A percentile compares a stretch with the other conserved stretches of the same genome.
Evolutionary conservation across 2,113 vertebrate genomes (phyloP).

Genomic region (Numenius arquata): DNA sequence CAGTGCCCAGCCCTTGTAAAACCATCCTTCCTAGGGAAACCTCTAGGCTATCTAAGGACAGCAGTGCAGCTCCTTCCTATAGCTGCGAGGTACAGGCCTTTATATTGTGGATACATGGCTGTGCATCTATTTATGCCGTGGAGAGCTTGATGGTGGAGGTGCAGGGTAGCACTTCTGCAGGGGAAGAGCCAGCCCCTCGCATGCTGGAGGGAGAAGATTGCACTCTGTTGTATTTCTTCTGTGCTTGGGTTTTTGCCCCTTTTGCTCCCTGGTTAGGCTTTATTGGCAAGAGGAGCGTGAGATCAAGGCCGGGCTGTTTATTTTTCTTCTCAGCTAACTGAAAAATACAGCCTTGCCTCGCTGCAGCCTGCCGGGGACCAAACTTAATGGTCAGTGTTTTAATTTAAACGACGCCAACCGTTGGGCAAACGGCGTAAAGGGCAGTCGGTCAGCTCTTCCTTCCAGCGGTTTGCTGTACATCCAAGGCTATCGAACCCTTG

Average conservation of each 20-base stretch:
- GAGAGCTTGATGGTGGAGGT: background rate
- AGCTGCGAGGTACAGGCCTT: background rate
- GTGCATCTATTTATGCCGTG: background rate
- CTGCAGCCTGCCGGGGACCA: background rate
- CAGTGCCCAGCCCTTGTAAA: background rate
- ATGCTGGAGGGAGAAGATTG: background rate
- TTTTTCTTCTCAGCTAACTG: constrained; percentile 5
- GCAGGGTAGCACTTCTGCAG: background rate
- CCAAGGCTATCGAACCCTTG: background rate
- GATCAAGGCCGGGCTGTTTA: background rate
- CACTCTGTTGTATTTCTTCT: background rate
- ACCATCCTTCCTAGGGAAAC: background rate
- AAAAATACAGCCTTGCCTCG: background rate
- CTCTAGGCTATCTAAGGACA: background rate
- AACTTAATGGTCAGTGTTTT: background rate
- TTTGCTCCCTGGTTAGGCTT: background rate
- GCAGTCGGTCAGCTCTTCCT: background rate
- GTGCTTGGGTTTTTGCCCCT: background rate
- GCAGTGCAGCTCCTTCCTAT: background rate
- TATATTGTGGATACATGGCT: background rate
- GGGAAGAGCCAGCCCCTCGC: background rate
- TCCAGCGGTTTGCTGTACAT: background rate
- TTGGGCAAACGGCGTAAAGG: accelerated
- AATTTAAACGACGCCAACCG: background rate
- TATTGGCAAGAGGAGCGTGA: background rate